phyloP scores from a whole-genome alignment of 2,888 invertebrate genomes.

The Invenusta paracnida region DNA sequence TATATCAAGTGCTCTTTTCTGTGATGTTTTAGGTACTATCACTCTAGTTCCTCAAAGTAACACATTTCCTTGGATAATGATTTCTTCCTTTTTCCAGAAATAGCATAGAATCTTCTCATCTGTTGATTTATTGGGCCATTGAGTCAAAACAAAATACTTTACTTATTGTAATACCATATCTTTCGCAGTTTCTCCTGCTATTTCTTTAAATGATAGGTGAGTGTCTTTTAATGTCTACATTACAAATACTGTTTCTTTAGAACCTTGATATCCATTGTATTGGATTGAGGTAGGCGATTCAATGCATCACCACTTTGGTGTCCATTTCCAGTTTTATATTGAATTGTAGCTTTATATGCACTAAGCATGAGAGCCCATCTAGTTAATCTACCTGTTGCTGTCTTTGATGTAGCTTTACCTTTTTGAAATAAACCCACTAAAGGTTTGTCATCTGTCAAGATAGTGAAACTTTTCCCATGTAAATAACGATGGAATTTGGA shows the following conservation, averaged over 20 bases:
- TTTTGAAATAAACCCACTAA: constrained; percentile 25
- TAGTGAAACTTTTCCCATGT: constrained; percentile 9
- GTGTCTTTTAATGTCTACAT: neutral
- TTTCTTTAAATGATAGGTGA: neutral
- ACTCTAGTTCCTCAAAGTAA: constrained; percentile 22
- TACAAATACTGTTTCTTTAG: neutral
- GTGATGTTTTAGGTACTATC: neutral
- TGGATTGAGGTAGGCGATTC: neutral
- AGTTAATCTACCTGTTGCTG: neutral
- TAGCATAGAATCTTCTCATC: neutral
- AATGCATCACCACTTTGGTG: neutral
- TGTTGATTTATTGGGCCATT: neutral
- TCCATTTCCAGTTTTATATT: neutral
- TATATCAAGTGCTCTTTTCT: constrained; percentile 15
- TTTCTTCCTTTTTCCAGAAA: neutral
- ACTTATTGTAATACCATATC: neutral
- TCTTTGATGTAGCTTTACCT: constrained; percentile 30
- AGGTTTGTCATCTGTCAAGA: constrained; percentile 28
- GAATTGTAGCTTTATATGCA: neutral
- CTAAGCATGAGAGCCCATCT: neutral
- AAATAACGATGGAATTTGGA: neutral
- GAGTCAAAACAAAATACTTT: neutral
- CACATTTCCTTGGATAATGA: neutral
- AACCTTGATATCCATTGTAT: neutral
- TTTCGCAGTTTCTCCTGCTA: neutral